phyloP scores from a whole-genome alignment of 2,888 invertebrate genomes.

The Napeogenes sylphis region DNA sequence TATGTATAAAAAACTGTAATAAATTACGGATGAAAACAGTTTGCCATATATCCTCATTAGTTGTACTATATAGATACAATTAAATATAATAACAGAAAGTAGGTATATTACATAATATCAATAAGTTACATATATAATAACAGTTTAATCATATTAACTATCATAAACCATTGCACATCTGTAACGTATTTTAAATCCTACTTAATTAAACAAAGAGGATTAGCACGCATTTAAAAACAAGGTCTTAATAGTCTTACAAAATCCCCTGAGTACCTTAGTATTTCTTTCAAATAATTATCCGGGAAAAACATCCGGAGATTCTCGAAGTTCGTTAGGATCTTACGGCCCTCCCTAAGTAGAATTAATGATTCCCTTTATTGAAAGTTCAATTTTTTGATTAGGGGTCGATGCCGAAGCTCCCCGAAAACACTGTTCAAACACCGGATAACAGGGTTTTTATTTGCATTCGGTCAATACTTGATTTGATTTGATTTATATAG shows the following conservation, averaged over 20 bases:
- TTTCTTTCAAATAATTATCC: constrained; percentile 65
- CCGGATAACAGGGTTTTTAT: constrained; percentile 72
- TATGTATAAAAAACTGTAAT: too few relatives aligned
- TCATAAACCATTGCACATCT: too few relatives aligned
- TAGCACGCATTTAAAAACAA: constrained; percentile 25
- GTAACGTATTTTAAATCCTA: neutral
- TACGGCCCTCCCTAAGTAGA: constrained; percentile 70
- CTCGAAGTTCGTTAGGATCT: constrained; percentile 62
- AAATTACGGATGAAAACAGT: too few relatives aligned
- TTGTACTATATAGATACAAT: constrained; percentile 8
- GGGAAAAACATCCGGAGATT: constrained; percentile 70
- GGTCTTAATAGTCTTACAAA: constrained; percentile 32
- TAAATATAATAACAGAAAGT: neutral
- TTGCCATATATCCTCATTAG: too few relatives aligned
- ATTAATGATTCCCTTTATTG: constrained; percentile 85
- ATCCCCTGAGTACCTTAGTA: constrained; percentile 35
- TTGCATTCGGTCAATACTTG: constrained; percentile 70
- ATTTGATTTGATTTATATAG: constrained; percentile 55
- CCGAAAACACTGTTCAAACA: constrained; percentile 66
- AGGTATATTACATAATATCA: constrained; percentile 3
- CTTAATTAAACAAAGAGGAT: constrained; percentile 23
- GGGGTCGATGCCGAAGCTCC: constrained; percentile 52
- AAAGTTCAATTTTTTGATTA: constrained; percentile 85
- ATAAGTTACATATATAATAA: too few relatives aligned
- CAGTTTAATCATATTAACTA: too few relatives aligned